Percentiles rank a stretch among this genome's conserved stretches.
phyloP scores from a whole-genome alignment of 1,140 invertebrate genomes.

The Danaus melanippus region DNA sequence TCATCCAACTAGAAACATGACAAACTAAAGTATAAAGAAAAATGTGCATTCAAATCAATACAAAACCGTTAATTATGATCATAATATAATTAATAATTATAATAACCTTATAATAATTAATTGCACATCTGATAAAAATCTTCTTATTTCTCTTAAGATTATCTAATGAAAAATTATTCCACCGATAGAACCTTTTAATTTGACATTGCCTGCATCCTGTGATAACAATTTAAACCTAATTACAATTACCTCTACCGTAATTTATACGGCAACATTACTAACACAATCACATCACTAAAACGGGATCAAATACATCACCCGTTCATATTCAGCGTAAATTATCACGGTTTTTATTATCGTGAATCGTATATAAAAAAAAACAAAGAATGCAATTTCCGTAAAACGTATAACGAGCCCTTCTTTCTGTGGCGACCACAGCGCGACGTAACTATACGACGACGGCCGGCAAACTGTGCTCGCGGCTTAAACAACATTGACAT shows the following conservation, averaged over 20 bases:
- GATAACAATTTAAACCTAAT: conserved; percentile 23
- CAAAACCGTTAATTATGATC: too few species aligned
- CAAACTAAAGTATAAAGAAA: too few species aligned
- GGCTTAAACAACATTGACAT: conserved; percentile 28
- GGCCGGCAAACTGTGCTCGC: conserved; percentile 20
- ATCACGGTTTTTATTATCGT: conserved; percentile 2
- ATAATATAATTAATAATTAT: too few species aligned
- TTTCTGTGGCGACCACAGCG: conserved; percentile 32
- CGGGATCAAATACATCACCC: background rate
- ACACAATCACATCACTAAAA: conserved; percentile 2
- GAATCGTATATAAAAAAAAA: background rate
- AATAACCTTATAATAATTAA: too few species aligned
- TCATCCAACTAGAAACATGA: too few species aligned
- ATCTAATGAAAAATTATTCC: too few species aligned
- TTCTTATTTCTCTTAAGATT: too few species aligned
- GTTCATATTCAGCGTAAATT: background rate
- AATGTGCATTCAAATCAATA: too few species aligned
- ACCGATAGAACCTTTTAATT: conserved; percentile 18
- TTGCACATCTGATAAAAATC: too few species aligned
- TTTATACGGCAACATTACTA: background rate
- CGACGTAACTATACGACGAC: conserved; percentile 29
- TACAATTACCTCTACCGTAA: conserved; percentile 11
- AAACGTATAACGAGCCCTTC: conserved; percentile 19
- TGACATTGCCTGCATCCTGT: conserved; percentile 44
- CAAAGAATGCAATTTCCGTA: too few species aligned